Evolutionary conservation across 2,888 invertebrate genomes (phyloP).

Genomic region (Asteroscopus sphinx): DNA sequence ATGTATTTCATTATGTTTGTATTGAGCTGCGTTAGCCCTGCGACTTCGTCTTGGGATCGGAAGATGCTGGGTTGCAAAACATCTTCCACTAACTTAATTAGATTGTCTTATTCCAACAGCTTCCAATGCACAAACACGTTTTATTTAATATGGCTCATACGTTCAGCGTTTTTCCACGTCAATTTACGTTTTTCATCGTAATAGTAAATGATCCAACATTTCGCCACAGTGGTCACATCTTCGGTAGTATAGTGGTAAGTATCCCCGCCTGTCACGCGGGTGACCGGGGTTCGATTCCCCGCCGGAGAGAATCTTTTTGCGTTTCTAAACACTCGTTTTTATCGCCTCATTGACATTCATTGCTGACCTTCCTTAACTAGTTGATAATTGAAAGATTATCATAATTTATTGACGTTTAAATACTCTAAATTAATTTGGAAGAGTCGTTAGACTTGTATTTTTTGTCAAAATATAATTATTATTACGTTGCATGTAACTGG

Average conservation of each 20-base stretch:
- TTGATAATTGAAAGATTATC: background rate
- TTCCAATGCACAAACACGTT: too few species aligned
- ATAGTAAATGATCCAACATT: constrained; percentile 3
- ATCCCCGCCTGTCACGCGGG: constrained; percentile 91
- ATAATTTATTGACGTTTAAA: background rate
- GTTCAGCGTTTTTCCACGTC: too few species aligned
- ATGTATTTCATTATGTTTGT: too few species aligned
- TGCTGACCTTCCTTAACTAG: background rate
- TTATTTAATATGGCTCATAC: too few species aligned
- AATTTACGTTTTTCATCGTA: too few species aligned
- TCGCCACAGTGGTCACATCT: rapidly evolving
- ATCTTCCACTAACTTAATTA: too few species aligned
- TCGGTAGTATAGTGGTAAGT: constrained; percentile 89
- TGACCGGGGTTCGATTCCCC: constrained; percentile 71
- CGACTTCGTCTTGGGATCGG: too few species aligned
- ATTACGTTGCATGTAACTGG: too few species aligned
- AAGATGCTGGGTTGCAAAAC: too few species aligned
- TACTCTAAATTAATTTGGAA: background rate
- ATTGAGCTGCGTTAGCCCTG: too few species aligned
- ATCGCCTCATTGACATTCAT: background rate
- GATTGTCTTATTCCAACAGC: too few species aligned
- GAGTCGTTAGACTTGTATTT: background rate
- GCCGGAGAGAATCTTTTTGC: constrained; percentile 59
- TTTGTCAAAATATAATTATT: too few species aligned
- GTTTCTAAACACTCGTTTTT: constrained; percentile 7